These are phyloP conservation scores for Scaptomyza hsui DNA, from an alignment of 1,140 invertebrate genomes.

Conservation along the genomic window DNA sequence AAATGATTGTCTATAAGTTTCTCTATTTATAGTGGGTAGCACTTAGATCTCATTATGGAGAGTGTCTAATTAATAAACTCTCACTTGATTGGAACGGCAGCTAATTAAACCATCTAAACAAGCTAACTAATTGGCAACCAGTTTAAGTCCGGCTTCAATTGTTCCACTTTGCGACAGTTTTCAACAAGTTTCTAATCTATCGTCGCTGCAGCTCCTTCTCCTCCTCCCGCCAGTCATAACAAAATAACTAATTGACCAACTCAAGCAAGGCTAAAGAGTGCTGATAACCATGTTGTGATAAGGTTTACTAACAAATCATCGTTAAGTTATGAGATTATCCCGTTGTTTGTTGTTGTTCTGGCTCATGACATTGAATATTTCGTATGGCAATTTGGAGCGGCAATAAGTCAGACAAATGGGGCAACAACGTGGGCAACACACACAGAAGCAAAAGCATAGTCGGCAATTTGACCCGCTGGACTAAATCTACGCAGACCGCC, in stretches of 20 bases:
- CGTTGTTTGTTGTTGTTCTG: background rate
- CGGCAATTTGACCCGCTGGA: conserved; percentile 64
- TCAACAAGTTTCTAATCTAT: conserved; percentile 35
- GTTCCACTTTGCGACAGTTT: conserved; percentile 71
- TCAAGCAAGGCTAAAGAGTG: conserved; percentile 1
- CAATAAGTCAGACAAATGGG: conserved; percentile 58
- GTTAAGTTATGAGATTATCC: conserved; percentile 33
- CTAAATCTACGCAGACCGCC: conserved; percentile 54
- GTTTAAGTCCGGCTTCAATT: conserved; percentile 72
- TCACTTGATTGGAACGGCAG: conserved; percentile 61
- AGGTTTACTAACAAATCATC: background rate
- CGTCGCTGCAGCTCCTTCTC: no score
- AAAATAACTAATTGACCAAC: background rate
- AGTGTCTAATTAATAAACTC: conserved; percentile 74
- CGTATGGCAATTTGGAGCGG: conserved; percentile 31
- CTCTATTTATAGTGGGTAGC: conserved; percentile 33
- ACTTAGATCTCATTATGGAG: conserved; percentile 57
- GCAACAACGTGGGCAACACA: conserved; percentile 24
- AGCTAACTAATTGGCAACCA: conserved; percentile 28
- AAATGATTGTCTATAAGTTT: conserved; percentile 49
- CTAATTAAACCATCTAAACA: conserved; percentile 52
- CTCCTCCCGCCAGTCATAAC: background rate
- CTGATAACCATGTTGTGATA: conserved; percentile 5
- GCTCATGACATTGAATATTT: conserved; percentile 31
- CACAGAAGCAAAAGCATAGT: conserved; percentile 6